Conservation (phyloP, 2,888 invertebrate species). For the Miltochrista miniata region DNA sequence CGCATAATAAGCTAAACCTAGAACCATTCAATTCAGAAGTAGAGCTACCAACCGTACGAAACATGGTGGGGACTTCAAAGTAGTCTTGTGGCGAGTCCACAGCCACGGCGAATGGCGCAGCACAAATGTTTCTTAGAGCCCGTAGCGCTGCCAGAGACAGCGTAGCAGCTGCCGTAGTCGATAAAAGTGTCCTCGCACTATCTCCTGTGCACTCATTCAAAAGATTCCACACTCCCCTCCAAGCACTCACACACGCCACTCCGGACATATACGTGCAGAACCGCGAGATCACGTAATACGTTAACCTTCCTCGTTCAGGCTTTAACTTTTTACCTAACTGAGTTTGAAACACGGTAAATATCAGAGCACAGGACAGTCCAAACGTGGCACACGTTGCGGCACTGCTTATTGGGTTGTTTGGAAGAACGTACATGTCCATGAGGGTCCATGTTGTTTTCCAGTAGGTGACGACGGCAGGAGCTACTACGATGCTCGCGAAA, state of each 20-base stretch:
- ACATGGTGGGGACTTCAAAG: conserved; percentile 94
- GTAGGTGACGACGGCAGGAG: conserved; percentile 92
- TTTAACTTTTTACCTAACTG: conserved; percentile 80
- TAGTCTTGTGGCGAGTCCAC: conserved; percentile 90
- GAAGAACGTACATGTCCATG: conserved; percentile 88
- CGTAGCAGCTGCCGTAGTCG: conserved; percentile 86
- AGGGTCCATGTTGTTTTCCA: conserved; percentile 95
- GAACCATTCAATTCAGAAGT: background rate
- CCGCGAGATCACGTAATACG: conserved; percentile 88
- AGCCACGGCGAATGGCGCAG: conserved; percentile 91
- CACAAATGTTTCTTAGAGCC: conserved; percentile 90
- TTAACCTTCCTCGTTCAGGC: conserved; percentile 87
- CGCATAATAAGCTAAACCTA: too few relatives aligned
- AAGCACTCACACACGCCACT: conserved; percentile 92
- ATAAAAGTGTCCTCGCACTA: conserved; percentile 82
- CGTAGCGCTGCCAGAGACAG: conserved; percentile 87
- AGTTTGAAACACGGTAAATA: conserved; percentile 87
- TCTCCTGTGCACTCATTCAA: conserved; percentile 88
- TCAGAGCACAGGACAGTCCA: conserved; percentile 87
- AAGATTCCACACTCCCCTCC: conserved; percentile 93
- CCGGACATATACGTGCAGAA: conserved; percentile 90
- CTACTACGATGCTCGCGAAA: conserved; percentile 88
- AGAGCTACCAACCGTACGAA: conserved; percentile 89
- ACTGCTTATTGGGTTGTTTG: conserved; percentile 84
- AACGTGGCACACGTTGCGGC: conserved; percentile 87